phyloP scores from a whole-genome alignment of 1,140 invertebrate genomes.

The Oscheius sp. region DNA sequence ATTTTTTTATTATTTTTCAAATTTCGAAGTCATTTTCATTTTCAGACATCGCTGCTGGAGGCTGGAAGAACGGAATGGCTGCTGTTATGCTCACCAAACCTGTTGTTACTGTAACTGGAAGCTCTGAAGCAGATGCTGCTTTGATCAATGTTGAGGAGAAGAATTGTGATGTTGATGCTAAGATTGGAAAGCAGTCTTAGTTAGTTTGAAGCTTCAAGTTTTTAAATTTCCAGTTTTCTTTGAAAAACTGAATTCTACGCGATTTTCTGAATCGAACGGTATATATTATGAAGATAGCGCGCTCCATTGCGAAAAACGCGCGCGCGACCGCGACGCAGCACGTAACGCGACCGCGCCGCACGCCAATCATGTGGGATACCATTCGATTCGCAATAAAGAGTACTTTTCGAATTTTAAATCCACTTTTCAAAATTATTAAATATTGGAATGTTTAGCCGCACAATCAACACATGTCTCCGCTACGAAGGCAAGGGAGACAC shows the following conservation, averaged over 20 bases:
- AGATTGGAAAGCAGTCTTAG: conserved; percentile 43
- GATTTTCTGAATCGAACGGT: no score
- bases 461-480: conserved; percentile 76
- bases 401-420: no score
- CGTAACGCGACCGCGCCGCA: no score
- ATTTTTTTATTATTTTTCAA: conserved; percentile 35
- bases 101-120: conserved; percentile 74
- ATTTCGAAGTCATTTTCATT: no score
- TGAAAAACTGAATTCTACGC: background rate
- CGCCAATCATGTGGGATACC: no score
- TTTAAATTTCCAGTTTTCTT: background rate
- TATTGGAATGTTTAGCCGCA: conserved; percentile 67
- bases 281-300: no score
- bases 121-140: conserved; percentile 67
- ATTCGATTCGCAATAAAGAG: no score
- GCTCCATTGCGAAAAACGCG: no score
- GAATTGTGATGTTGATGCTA: conserved; percentile 42
- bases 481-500: conserved; percentile 66
- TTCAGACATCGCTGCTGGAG: conserved; percentile 79
- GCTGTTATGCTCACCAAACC: conserved; percentile 79
- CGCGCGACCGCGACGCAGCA: no score
- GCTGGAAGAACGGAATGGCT: conserved; percentile 77
- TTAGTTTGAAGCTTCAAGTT: conserved; percentile 14
- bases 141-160: conserved; percentile 60
- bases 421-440: no score